Evolutionary conservation across 2,113 vertebrate genomes (phyloP), one percentile per base, ranked within the genome.

Genomic region (Gopherus flavomarginatus): DNA sequence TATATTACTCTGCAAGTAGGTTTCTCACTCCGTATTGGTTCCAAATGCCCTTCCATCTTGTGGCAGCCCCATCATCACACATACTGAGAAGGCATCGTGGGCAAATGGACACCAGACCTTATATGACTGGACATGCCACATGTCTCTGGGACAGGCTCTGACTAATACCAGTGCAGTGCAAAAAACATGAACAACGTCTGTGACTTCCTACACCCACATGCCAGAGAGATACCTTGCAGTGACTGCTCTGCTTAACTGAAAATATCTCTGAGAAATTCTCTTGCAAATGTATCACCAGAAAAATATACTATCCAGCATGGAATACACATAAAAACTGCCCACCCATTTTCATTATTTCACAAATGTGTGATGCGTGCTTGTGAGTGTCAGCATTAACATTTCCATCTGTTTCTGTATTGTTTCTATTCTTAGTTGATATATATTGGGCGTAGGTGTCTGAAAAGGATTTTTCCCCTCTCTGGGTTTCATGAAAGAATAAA

Each of bases 401-500:
- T 97, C 97, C 97, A 98, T 98, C 97, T 98, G 97, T 94, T 97
- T 97, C 95, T 95, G 97, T 97, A 95, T 97, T 98, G 95, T 96
- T 97, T 97, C 97, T 97, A 97, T 98, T 98, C 96, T 97, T 97
- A 97, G 96, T 88, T 82, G 97, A 89, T 95, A 57, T 97, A 93
- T 97, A 96, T 69, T 97, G 97, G 92, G 92, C 95, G 96, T 97
- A 97, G 96, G 96, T 97, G 97, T 97, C 90, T 91, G 94, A 92
- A 97, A 96, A 97, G 91, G 95, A 95, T 91, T 97, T 94, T 85
- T 88, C 84, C 84, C 92, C 93, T 93, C 13, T 89, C 87, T 86
- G 90, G 56, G 83, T 95, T 85, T 93, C 52, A 2, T 95, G 93
- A 94, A 96, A 90, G 86, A 95, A 90, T 93, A 95, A 96, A 87